phyloP scores from a whole-genome alignment of 2,797 vertebrate species.

The Propithecus perrieri region DNA sequence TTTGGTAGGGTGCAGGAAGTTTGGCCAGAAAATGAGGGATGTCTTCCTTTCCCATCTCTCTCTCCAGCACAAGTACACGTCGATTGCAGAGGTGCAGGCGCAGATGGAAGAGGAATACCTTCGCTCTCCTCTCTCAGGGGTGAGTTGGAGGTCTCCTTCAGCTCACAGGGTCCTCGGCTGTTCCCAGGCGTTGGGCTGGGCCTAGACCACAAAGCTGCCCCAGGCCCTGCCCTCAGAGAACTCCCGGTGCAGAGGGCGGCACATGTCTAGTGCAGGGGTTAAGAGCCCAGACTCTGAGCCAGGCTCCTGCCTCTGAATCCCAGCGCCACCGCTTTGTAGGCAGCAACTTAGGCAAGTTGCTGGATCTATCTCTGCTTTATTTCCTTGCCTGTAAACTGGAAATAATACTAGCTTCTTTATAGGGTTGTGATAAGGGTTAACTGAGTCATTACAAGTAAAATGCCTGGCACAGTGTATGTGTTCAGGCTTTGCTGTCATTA shows the following conservation, averaged over 20 bases:
- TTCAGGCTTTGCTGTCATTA: neutral
- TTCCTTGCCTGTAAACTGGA: neutral
- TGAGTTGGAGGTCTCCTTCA: constrained; percentile 81
- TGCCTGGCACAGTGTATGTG: neutral
- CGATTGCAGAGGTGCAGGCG: constrained; percentile 96
- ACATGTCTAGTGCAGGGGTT: too few species aligned
- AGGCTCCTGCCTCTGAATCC: neutral
- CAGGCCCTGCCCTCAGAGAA: neutral
- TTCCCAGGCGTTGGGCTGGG: neutral
- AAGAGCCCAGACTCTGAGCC: neutral
- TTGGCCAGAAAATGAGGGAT: neutral
- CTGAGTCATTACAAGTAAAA: neutral
- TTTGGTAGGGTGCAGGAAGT: neutral
- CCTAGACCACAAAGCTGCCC: neutral
- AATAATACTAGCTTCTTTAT: neutral
- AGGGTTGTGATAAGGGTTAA: neutral
- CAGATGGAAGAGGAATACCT: constrained; percentile 96
- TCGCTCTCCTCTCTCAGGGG: constrained; percentile 96
- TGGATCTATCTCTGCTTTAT: neutral
- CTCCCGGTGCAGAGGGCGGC: neutral
- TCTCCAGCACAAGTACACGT: constrained; percentile 96
- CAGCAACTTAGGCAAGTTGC: neutral
- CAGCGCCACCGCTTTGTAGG: neutral
- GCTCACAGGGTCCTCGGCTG: neutral
- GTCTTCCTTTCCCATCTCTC: neutral